These are phyloP conservation scores for Pachyrhynchus sulphureomaculatus DNA, from an alignment of 1,140 invertebrate species.

Conservation along the genomic window DNA sequence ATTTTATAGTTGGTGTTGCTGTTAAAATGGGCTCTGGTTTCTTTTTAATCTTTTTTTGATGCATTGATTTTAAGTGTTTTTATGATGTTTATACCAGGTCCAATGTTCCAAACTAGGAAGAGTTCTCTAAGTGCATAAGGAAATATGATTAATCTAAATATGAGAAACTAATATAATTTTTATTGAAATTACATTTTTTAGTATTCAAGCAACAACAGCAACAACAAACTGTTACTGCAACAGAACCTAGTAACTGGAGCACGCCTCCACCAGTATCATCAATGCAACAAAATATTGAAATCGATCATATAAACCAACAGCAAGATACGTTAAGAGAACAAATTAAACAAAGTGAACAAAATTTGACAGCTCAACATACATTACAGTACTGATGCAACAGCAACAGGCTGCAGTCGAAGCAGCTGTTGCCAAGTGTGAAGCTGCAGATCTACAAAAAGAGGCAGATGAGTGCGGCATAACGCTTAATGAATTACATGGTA, in stretches of 20 bases:
- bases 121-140: too few species aligned
- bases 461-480: constrained; percentile 76
- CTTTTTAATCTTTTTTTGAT: too few species aligned
- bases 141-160: too few species aligned
- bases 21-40: too few species aligned
- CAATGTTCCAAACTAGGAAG: too few species aligned
- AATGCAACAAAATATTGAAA: constrained; percentile 38
- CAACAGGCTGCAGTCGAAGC: constrained; percentile 88
- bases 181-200: too few species aligned
- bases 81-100: too few species aligned
- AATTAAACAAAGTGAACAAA: constrained; percentile 91
- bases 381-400: constrained; percentile 80
- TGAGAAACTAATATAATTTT: too few species aligned
- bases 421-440: constrained; percentile 76
- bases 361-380: constrained; percentile 90
- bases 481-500: constrained; percentile 76
- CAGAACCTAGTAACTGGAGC: constrained; percentile 35
- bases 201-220: constrained; percentile 23
- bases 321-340: constrained; percentile 84
- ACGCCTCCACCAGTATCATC: constrained; percentile 42
- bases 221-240: constrained; percentile 20
- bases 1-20: too few species aligned
- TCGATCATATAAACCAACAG: constrained; percentile 57
- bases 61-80: too few species aligned
- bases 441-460: constrained; percentile 71